Conservation (phyloP, 2,888 invertebrate genomes). For the Penaeus monodon region DNA sequence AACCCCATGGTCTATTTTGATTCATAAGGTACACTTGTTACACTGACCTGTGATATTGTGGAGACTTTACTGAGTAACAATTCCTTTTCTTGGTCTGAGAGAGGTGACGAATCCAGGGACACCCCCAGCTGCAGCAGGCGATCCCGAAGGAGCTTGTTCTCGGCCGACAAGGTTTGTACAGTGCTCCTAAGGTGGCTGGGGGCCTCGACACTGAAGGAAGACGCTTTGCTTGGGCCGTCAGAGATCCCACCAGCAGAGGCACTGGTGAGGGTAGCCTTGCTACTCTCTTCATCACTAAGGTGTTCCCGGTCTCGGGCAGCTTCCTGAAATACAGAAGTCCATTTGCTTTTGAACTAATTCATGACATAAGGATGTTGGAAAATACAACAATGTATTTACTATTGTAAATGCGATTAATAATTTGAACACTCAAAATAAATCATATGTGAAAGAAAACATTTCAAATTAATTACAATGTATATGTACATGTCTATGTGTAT, state of each 20-base stretch:
- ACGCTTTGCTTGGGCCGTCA: not conserved
- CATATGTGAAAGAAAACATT: too few relatives aligned
- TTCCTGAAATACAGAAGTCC: constrained; percentile 27
- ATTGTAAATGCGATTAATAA: too few relatives aligned
- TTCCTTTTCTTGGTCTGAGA: constrained; percentile 71
- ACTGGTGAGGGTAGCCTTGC: constrained; percentile 5
- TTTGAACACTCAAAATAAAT: too few relatives aligned
- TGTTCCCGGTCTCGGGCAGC: constrained; percentile 40
- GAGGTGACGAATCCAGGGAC: constrained; percentile 68
- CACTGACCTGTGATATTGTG: constrained; percentile 79
- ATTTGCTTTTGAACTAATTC: too few relatives aligned
- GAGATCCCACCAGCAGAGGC: not conserved
- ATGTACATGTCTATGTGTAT: too few relatives aligned
- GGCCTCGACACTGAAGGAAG: not conserved
- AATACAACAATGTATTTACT: too few relatives aligned
- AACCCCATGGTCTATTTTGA: too few relatives aligned
- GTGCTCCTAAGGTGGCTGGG: constrained; percentile 22
- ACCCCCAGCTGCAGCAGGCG: constrained; percentile 70
- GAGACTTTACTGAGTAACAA: constrained; percentile 67
- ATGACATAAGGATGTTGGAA: too few relatives aligned
- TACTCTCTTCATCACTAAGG: constrained; percentile 36
- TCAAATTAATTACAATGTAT: too few relatives aligned
- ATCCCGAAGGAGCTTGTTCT: constrained; percentile 69
- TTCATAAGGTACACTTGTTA: too few relatives aligned
- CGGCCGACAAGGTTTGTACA: constrained; percentile 68